These are phyloP conservation scores for Pituophis catenifer DNA, from an alignment of 2,113 vertebrate genomes.

Conservation along the genomic window DNA sequence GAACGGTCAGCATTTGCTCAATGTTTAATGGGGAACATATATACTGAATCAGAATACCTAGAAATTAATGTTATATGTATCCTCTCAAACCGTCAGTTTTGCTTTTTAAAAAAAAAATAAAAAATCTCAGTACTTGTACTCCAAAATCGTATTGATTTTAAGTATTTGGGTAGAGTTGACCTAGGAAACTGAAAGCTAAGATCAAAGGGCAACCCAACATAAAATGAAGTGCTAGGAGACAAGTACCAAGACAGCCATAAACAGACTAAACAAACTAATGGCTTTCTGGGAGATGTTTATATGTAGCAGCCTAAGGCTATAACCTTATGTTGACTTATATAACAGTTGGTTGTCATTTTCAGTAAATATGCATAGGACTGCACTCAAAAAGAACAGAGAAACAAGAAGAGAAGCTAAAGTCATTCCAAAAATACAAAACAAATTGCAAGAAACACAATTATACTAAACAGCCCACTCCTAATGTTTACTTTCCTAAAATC, in stretches of 20 bases:
- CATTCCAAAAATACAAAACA: background rate
- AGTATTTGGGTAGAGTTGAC: background rate
- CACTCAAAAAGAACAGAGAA: background rate
- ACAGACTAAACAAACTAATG: background rate
- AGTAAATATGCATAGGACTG: background rate
- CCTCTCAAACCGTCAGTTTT: background rate
- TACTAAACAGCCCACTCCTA: background rate
- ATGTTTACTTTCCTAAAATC: background rate
- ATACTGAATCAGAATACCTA: background rate
- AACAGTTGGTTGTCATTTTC: background rate
- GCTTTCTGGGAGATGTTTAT: background rate
- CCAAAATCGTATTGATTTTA: background rate
- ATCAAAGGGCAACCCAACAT: background rate
- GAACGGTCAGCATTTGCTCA: background rate
- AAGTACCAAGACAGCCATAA: background rate
- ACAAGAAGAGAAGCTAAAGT: background rate
- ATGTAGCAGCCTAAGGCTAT: background rate
- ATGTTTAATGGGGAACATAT: background rate
- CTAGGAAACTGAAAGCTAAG: slow-evolving; percentile 13
- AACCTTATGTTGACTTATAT: background rate
- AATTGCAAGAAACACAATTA: background rate
- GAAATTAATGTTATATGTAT: background rate
- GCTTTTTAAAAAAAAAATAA: too few relatives aligned
- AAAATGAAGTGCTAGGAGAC: background rate
- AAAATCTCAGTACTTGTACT: background rate